Evolutionary conservation across 2,888 invertebrate genomes (phyloP).

Genomic region (Plebejus melissa): DNA sequence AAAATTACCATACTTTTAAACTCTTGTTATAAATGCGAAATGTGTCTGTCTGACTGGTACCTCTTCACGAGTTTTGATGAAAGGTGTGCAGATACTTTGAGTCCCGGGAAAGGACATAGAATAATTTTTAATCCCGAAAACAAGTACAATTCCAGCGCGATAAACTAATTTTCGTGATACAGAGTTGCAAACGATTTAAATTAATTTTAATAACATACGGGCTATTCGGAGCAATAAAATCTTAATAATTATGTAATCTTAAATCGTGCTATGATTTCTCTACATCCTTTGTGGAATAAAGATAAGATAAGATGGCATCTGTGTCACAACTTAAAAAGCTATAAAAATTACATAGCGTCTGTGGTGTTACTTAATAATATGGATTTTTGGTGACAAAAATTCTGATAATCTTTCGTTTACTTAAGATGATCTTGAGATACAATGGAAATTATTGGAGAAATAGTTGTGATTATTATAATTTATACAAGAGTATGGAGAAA

Average conservation of each 20-base stretch:
- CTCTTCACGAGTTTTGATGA: no score
- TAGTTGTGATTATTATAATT: conserved; percentile 10
- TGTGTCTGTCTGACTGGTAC: no score
- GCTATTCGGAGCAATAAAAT: neutral
- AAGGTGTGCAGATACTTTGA: no score
- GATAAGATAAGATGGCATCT: conserved; percentile 17
- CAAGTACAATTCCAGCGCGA: no score
- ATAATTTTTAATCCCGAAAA: no score
- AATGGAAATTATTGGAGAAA: neutral
- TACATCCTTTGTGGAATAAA: neutral
- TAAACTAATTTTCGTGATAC: no score
- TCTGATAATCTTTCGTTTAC: neutral
- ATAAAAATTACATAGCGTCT: neutral
- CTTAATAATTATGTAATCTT: conserved; percentile 1
- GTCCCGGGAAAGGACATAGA: no score
- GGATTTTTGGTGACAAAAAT: neutral
- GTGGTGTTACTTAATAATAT: neutral
- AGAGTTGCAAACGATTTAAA: neutral
- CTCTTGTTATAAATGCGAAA: no score
- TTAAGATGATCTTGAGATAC: neutral
- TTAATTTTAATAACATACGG: neutral
- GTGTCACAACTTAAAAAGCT: conserved; percentile 14
- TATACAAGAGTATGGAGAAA: conserved; percentile 20
- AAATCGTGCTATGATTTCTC: neutral
- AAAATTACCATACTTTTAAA: no score